phyloP scores from a whole-genome alignment of 2,113 vertebrate genomes.

The Hucho hucho region DNA sequence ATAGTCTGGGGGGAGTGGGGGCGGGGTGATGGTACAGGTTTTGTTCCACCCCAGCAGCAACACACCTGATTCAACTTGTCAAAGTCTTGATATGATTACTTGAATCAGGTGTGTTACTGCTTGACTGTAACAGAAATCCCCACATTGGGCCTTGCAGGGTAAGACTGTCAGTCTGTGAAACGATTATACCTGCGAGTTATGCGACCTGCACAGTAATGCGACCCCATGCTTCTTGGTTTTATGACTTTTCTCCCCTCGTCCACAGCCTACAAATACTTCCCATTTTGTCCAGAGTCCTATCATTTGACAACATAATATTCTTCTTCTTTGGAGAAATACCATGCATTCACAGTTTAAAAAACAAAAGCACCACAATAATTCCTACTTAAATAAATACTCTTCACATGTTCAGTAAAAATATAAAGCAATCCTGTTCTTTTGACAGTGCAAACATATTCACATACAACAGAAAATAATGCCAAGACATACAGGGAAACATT shows the following conservation, averaged over 20 bases:
- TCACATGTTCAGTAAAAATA: constrained; percentile 68
- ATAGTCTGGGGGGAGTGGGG: too few species aligned
- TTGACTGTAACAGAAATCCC: too few species aligned
- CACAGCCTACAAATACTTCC: background rate
- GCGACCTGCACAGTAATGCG: background rate
- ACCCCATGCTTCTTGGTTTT: too few species aligned
- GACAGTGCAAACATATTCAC: constrained; percentile 68
- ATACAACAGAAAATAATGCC: constrained; percentile 35
- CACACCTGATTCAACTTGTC: too few species aligned
- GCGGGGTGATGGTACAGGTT: too few species aligned
- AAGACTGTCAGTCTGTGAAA: too few species aligned
- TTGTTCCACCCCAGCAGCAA: too few species aligned
- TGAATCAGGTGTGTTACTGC: too few species aligned
- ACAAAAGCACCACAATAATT: constrained; percentile 64
- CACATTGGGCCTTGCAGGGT: too few species aligned
- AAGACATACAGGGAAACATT: constrained; percentile 15
- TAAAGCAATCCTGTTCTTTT: constrained; percentile 46
- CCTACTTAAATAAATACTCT: constrained; percentile 72
- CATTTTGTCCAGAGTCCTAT: background rate
- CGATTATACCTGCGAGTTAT: too few species aligned
- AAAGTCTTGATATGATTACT: too few species aligned
- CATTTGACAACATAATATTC: background rate
- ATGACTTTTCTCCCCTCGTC: background rate
- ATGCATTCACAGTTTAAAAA: constrained; percentile 24
- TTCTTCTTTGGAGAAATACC: background rate